These are phyloP conservation scores for Lasioglossum leucozonium DNA, from an alignment of 2,888 invertebrate genomes.

Conservation along the genomic window DNA sequence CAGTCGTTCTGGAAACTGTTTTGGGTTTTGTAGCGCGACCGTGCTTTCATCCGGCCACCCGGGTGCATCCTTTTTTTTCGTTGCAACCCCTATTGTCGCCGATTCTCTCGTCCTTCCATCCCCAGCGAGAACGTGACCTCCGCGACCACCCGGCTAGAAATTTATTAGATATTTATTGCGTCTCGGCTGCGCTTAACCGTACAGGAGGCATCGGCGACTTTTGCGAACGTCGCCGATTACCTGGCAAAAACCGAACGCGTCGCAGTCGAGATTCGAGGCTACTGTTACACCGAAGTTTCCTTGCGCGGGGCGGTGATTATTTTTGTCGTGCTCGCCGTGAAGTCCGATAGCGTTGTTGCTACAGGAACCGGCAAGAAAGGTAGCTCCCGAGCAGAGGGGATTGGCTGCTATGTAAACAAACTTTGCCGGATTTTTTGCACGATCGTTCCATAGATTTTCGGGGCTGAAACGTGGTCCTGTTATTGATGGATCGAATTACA, in stretches of 20 bases:
- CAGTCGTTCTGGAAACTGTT: slow-evolving; percentile 83
- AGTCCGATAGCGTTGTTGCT: slow-evolving; percentile 5
- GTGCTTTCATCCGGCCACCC: slow-evolving; percentile 70
- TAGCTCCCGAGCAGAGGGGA: neutral
- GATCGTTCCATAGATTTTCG: neutral
- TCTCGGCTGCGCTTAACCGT: slow-evolving; percentile 74
- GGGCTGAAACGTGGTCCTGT: neutral
- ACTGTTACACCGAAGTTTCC: neutral
- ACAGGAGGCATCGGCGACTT: slow-evolving; percentile 69
- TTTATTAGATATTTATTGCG: slow-evolving; percentile 84
- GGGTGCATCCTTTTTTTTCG: slow-evolving; percentile 48
- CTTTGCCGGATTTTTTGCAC: neutral
- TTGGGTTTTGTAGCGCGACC: slow-evolving; percentile 83
- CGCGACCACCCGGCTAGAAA: slow-evolving; percentile 81
- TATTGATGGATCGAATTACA: neutral
- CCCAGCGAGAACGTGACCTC: slow-evolving; percentile 72
- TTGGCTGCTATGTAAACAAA: neutral
- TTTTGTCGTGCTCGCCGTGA: neutral
- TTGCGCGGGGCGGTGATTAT: neutral
- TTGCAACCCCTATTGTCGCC: slow-evolving; percentile 37
- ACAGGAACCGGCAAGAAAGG: neutral
- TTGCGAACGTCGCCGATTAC: slow-evolving; percentile 14
- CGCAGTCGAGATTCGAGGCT: neutral
- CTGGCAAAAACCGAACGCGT: neutral
- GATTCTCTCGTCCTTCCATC: slow-evolving; percentile 62